phyloP scores from a whole-genome alignment of 2,113 vertebrate species.

The Scytalopus superciliaris region DNA sequence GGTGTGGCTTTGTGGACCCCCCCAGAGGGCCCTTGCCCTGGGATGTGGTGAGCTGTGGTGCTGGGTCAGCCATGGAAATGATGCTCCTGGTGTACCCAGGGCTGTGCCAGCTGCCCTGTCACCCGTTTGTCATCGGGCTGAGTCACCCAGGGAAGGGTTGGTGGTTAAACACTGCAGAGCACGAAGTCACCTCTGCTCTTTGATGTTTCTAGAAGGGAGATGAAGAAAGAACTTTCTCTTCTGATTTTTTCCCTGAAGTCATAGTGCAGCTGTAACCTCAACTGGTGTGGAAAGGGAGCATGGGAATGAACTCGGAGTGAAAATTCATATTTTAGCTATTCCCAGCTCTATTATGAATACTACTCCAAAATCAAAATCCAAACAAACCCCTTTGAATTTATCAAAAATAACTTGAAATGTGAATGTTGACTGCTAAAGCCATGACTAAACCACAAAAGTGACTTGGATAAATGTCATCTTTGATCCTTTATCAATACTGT shows the following conservation, averaged over 20 bases:
- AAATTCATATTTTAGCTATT: neutral
- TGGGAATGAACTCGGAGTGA: neutral
- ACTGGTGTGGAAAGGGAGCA: neutral
- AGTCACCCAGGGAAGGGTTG: neutral
- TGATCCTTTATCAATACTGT: neutral
- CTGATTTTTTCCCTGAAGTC: neutral
- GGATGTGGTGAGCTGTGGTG: neutral
- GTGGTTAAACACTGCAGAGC: neutral
- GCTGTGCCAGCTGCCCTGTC: neutral
- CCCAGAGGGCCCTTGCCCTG: neutral
- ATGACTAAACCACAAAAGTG: neutral
- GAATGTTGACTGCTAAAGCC: neutral
- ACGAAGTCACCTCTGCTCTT: neutral
- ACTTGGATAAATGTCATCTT: neutral
- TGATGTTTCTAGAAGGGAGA: neutral
- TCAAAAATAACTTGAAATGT: neutral
- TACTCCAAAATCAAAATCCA: neutral
- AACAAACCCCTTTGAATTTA: neutral
- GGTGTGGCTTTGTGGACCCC: neutral
- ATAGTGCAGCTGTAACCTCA: neutral
- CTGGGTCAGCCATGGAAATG: neutral
- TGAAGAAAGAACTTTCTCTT: neutral
- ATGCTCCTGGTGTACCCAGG: neutral
- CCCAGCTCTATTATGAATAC: neutral
- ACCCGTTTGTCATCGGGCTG: fast-evolving